Percentiles rank a stretch among this genome's conserved stretches.
Conservation (phyloP, 2,113 vertebrate species). For the Butorides virescens region DNA sequence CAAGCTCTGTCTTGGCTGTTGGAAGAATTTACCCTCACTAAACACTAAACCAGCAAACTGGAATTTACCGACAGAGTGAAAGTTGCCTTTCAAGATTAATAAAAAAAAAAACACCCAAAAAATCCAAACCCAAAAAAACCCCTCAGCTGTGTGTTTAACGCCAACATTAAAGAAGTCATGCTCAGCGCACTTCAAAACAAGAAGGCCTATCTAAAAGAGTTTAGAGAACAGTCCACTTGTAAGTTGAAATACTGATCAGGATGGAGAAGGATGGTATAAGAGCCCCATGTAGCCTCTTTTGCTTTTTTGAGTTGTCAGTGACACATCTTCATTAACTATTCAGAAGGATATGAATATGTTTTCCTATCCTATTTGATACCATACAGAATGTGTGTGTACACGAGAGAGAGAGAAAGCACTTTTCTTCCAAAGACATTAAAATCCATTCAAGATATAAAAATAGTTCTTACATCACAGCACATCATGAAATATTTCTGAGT, state of each 20-base stretch:
- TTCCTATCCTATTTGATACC: neutral
- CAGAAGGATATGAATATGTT: neutral
- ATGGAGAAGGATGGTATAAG: neutral
- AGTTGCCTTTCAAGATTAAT: neutral
- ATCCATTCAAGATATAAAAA: neutral
- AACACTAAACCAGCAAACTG: neutral
- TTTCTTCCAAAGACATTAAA: neutral
- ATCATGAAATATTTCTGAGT: constrained; percentile 11
- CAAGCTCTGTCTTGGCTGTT: neutral
- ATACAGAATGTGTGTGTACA: neutral
- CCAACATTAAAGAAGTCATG: neutral
- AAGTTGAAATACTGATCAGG: neutral
- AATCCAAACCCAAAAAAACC: neutral
- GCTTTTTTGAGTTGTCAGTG: neutral
- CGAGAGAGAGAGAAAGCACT: neutral
- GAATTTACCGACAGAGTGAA: neutral
- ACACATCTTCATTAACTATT: neutral
- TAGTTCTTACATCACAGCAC: neutral
- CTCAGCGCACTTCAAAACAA: neutral
- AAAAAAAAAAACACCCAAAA: neutral
- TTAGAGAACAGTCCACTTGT: neutral
- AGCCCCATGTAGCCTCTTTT: neutral
- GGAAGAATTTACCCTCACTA: neutral
- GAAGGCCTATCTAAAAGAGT: neutral
- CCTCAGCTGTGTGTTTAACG: neutral